These are phyloP conservation scores for Pachyuromys duprasi DNA, from an alignment of 2,797 vertebrate genomes.

Conservation along the genomic window DNA sequence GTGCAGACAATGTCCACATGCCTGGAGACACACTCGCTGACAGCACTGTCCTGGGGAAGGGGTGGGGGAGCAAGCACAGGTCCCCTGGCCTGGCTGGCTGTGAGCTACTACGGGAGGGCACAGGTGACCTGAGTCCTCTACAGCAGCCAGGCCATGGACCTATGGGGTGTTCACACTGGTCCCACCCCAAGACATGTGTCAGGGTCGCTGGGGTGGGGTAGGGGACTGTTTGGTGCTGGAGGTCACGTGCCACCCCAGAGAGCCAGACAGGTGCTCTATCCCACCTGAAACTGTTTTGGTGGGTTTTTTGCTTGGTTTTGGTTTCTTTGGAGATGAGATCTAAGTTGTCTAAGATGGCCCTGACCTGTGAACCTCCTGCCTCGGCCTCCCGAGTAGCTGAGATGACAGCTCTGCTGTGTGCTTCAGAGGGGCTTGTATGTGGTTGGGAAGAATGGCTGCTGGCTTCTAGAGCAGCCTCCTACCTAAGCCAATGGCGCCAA, in stretches of 20 bases:
- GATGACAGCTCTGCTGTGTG: background rate
- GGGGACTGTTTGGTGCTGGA: background rate
- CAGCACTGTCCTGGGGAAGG: background rate
- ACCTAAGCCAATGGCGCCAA: background rate
- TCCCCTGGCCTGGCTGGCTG: background rate
- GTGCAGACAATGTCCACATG: background rate
- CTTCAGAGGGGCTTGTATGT: background rate
- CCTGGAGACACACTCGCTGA: rapidly evolving
- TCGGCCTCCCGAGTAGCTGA: background rate
- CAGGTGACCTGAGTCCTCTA: rapidly evolving
- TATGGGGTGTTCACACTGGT: background rate
- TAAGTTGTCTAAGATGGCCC: background rate
- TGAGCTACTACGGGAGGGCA: background rate
- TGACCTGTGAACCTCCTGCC: background rate
- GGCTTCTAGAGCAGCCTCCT: background rate
- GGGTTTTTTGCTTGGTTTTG: background rate
- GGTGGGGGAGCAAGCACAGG: background rate
- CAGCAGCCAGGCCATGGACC: background rate
- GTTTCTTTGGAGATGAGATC: too few relatives aligned
- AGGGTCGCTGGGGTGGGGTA: background rate
- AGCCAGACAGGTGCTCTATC: too few relatives aligned
- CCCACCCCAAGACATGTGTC: background rate
- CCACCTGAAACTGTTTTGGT: background rate
- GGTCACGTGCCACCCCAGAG: background rate
- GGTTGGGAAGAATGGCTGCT: background rate